Base-by-base conservation (phyloP, 2,797 vertebrate genomes). In the Xiphophorus birchmanni region DNA sequence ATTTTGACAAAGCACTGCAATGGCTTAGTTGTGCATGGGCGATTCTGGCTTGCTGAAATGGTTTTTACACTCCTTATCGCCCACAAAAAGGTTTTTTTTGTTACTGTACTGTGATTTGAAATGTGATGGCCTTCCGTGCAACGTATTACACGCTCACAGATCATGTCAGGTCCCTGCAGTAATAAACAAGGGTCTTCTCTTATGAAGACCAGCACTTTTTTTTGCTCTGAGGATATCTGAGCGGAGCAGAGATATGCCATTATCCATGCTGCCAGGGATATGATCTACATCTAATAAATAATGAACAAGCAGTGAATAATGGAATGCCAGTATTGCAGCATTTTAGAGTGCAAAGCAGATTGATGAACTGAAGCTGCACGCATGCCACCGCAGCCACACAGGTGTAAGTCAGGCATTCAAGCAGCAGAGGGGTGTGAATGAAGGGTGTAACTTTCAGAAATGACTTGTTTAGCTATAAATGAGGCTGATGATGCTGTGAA, bases 271-370 rank as follows among this genome's bases (percentile, higher is more conserved):
- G 80, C 77, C 81, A 77, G 74, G 40, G 50, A 80, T 84, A 80
- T 91, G 89, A 94, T 92, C 72, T 91, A 89, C 75, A 79, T 79
- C 87, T 88, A 84, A 86, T 92, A 89, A 89, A 91, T 93, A 92
- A 93, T 90, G 79, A 86, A 92, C 77, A 81, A 84, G 88, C 88
- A 76, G 84, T 80, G 89, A 89, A 92, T 93, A 89, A 93, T 84
- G 82, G 84, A 90, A 90, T 54, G 78, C 75, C 75, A 80, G 87
- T 87, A 88, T 87, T 83, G 87, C 76, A 0, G 80, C 80, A 82
- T 86, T 90, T 90, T 76, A 87, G 84, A 88, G 82, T 42, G 32
- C 75, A 71, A 26, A 50, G 78, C 75, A 80, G 90, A 93, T 88
- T 85, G 77, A 90, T 89, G 83, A 86, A 79, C 77, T 56, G 23